Evolutionary conservation across 2,888 invertebrate species (phyloP), one percentile per base, ranked within the genome.

Genomic region (Diaprepes abbreviatus): DNA sequence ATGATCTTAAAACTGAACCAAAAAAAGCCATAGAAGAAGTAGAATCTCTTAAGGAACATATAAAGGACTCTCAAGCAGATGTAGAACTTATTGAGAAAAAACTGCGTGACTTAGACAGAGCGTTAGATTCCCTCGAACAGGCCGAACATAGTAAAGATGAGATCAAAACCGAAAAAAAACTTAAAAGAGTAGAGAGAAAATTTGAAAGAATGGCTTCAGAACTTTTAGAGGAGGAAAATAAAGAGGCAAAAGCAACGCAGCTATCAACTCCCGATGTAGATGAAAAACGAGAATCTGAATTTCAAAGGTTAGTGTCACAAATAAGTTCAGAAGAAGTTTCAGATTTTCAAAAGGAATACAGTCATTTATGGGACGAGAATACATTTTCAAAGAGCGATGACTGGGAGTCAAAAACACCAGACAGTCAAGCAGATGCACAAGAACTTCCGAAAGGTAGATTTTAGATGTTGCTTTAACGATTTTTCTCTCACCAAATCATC

Each of bases 181-280:
- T 85, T 45, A 81, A 81, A 70, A 79, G 85, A 70, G 85, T 86
- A 55, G 87, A 87, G 74, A 80, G 85, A 64, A 84, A 85, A 77
- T 87, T 87, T 78, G 86, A 87, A 78, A 77, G 85, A 75, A 85
- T 87, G 85, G 85, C 86, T 40, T 86, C 86, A 10, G 83, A 86
- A 76, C 82, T 83, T 14, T 75, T 86, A 65, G 85, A 85, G 54
- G 79, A 79, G 66, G 83, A 83, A 50, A 73, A 69, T 31, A 66
- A 60, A 54, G 80, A 79, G 21, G 81, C 79, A 10, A 80, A 81
- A 76, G 73, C 69, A 40, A 73, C 76, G 36, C 74, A 80, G 72
- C 66, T 82, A 59, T 78, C 81, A 16, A 80, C 82, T 31, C 83
- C 83, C n/a, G 78, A 83, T 65, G 81, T 83, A 66, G 80, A 80